Evolutionary conservation across 2,113 vertebrate genomes (phyloP).

Genomic region (Oncorhynchus keta): DNA sequence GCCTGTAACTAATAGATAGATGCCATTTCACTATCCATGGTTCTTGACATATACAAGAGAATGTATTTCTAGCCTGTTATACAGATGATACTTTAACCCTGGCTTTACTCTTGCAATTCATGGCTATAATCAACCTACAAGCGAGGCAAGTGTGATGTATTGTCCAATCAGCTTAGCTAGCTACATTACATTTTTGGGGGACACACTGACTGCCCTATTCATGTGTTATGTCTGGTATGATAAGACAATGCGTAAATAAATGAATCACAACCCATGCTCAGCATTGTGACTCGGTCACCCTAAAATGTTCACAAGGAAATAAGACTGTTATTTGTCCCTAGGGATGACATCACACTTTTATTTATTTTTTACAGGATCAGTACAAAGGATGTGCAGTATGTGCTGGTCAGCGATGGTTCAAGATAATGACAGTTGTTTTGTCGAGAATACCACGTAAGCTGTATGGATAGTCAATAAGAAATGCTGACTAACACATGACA

Average conservation of each 20-base stretch:
- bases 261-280: background rate
- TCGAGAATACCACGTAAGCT: constrained; percentile 9
- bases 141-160: background rate
- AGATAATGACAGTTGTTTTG: constrained; percentile 46
- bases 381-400: background rate
- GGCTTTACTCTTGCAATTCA: too few relatives aligned
- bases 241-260: background rate
- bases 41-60: background rate
- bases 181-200: background rate
- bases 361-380: background rate
- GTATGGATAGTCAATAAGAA: constrained; percentile 20
- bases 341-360: background rate
- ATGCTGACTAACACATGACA: constrained; percentile 21
- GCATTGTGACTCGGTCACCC: background rate
- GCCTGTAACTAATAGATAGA: background rate
- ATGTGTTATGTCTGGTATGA: background rate
- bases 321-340: background rate
- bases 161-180: background rate
- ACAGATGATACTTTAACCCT: background rate
- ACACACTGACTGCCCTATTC: background rate
- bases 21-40: background rate
- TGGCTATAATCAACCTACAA: background rate
- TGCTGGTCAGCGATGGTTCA: constrained; percentile 13
- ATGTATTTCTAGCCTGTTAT: background rate
- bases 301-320: background rate